These are phyloP conservation scores for Ganaspis sp. DNA, from an alignment of 1,140 invertebrate genomes.

Conservation along the genomic window DNA sequence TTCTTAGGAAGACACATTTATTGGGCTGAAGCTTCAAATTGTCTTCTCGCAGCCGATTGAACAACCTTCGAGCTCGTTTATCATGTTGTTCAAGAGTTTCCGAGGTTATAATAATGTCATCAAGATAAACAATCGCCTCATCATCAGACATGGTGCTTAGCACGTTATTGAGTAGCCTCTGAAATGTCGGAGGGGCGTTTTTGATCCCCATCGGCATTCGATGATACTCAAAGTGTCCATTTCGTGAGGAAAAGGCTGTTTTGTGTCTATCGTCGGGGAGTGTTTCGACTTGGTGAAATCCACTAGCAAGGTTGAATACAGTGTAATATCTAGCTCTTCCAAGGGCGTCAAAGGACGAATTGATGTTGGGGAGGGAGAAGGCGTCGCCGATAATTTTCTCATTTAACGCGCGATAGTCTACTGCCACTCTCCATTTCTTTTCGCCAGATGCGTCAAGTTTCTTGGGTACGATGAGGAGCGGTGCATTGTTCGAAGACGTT, in stretches of 20 bases:
- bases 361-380: no score
- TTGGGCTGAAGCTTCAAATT: no score
- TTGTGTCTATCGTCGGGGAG: neutral
- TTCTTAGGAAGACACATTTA: no score
- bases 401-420: no score
- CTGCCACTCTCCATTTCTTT: neutral
- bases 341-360: neutral
- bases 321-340: neutral
- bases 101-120: neutral
- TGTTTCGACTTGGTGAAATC: neutral
- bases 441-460: neutral
- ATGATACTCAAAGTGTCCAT: neutral
- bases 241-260: neutral
- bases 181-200: neutral
- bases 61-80: no score
- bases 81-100: neutral
- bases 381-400: no score
- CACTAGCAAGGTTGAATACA: neutral
- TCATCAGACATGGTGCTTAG: neutral
- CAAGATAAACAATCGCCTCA: neutral
- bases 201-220: neutral
- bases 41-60: no score
- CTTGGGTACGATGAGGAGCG: neutral
- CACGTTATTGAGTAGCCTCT: neutral
- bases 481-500: neutral